A percentile compares a stretch with the other conserved stretches of the same genome.
Conservation (phyloP, 2,888 invertebrate genomes). For the Eupithecia subfuscata region DNA sequence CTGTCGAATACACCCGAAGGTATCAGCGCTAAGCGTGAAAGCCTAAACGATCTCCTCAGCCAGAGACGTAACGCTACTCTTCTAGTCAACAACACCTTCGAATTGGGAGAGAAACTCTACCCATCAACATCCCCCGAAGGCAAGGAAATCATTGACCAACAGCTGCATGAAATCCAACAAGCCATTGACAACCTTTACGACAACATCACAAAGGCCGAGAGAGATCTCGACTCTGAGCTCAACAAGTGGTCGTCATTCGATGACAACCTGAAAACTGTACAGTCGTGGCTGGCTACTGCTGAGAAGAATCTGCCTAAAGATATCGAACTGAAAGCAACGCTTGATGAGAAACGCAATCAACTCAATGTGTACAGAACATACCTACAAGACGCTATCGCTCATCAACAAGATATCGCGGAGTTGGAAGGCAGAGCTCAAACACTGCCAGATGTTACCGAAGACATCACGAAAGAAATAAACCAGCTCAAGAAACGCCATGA, state of each 20-base stretch:
- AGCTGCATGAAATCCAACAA: conserved; percentile 92
- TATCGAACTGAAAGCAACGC: conserved; percentile 91
- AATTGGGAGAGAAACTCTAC: conserved; percentile 94
- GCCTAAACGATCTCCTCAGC: conserved; percentile 88
- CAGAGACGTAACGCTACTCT: conserved; percentile 90
- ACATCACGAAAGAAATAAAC: conserved; percentile 88
- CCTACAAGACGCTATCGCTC: conserved; percentile 92
- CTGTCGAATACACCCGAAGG: conserved; percentile 87
- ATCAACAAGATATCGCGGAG: conserved; percentile 93
- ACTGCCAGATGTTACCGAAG: conserved; percentile 90
- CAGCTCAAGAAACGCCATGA: conserved; percentile 89
- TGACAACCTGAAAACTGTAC: conserved; percentile 91
- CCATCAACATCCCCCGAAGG: conserved; percentile 94
- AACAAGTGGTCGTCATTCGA: conserved; percentile 96
- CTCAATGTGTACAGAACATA: conserved; percentile 92
- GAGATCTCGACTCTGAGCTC: conserved; percentile 92
- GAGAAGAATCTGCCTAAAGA: conserved; percentile 91
- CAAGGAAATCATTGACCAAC: conserved; percentile 91
- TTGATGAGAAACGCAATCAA: conserved; percentile 96
- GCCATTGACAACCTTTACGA: conserved; percentile 93
- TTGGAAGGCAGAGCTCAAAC: conserved; percentile 91
- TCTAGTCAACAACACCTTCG: conserved; percentile 92
- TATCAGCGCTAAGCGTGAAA: conserved; percentile 87
- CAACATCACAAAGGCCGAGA: conserved; percentile 89
- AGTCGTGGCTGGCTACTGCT: conserved; percentile 90